Base-by-base conservation (phyloP, 2,888 invertebrate genomes). In the Odontocerum albicorne region DNA sequence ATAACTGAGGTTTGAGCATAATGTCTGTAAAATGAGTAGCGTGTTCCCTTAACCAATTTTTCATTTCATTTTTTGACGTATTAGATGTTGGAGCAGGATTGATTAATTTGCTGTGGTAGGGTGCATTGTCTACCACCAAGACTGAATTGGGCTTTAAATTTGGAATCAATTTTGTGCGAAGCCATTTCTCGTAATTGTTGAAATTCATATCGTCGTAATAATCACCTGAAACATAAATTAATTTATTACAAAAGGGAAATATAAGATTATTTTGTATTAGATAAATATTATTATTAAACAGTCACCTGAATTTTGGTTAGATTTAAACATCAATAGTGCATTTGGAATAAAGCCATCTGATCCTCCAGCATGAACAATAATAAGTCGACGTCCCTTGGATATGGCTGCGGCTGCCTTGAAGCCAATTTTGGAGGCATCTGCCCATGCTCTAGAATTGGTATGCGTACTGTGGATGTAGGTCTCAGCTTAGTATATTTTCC, bases 321-420 rank as follows among this genome's bases (percentile, higher is more conserved):
- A 35, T 35, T 20, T 33, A 19, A 20, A 46, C 13, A 46, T 35
- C 15, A 46, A 20, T 6, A 52, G 17, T 7, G 51, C 51, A 20
- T 46, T 46, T 4, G 51, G 51, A 8, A 56, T 16, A 57, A 65
- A 65, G 4, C 64, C 63, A 4, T 33, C 38, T 47, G 64, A 61
- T n/a, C 32, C 4, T 15, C 63, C 64, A 1, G 64, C 64, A 38
- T 65, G 62, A 10, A 64, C 62, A 27, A 56, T 49, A 10, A 47
- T 35, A 4, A 63, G 1, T 1, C 62, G 45, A 2, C 49, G 38
- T 8, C 60, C 61, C 52, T 64, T 62, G 1, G 62, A 58, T 15
- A 62, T 35, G n/a, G n/a, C n/a, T n/a, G n/a, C n/a, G 4, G 17
- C 7, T 31, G 42, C 52, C 40, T 44, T 53, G 4, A 53, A 10